A percentile compares a stretch with the other conserved stretches of the same genome.
phyloP scores from a whole-genome alignment of 2,113 vertebrate species.

The Petroica traversi region DNA sequence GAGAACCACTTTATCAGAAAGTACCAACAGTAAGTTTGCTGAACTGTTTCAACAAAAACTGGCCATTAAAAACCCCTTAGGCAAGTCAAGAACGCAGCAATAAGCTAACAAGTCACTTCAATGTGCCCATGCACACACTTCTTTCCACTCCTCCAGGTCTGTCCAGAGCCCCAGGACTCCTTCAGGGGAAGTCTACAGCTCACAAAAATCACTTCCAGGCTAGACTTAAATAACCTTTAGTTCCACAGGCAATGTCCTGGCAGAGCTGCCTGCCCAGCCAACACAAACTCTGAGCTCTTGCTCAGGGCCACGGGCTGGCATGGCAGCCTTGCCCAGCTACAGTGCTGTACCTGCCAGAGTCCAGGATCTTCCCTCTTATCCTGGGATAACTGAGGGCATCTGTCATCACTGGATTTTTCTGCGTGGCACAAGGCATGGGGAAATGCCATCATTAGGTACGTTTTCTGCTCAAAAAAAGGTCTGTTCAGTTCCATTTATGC shows the following conservation, averaged over 20 bases:
- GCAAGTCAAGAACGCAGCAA: accelerated
- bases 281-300: neutral
- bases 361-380: neutral
- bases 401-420: neutral
- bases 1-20: neutral
- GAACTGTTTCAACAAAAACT: neutral
- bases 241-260: neutral
- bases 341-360: too few species aligned
- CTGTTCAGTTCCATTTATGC: neutral
- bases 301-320: accelerated
- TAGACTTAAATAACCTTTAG: neutral
- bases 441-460: neutral
- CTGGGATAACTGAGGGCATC: neutral
- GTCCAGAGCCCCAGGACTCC: neutral
- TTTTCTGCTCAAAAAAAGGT: neutral
- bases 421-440: neutral
- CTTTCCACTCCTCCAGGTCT: neutral
- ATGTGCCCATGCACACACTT: too few species aligned
- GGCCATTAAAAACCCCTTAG: neutral
- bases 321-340: neutral
- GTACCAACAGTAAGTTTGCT: neutral
- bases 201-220: neutral
- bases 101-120: neutral
- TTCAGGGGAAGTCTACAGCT: neutral
- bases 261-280: neutral